Conservation (phyloP, 2,113 vertebrate species). For the Cettia cetti region DNA sequence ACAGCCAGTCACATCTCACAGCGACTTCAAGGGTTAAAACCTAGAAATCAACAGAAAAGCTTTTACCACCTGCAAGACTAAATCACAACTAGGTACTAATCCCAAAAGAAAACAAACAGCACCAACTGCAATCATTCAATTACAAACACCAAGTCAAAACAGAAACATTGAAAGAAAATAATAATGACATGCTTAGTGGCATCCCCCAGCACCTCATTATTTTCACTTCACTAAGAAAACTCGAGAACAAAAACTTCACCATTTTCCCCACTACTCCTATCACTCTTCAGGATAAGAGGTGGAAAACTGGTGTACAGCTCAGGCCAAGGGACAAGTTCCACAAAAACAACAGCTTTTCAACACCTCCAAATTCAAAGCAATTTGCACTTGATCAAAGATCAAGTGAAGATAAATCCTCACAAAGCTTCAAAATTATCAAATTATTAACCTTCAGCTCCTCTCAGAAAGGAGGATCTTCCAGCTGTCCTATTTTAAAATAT, state of each 20-base stretch:
- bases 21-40: background rate
- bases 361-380: background rate
- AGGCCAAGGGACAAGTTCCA: background rate
- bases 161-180: background rate
- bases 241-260: background rate
- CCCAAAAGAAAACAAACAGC: conserved; percentile 6
- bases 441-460: background rate
- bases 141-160: background rate
- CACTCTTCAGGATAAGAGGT: background rate
- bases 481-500: background rate
- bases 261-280: background rate
- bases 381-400: background rate
- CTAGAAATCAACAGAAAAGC: background rate
- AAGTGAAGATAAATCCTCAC: background rate
- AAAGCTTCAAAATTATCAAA: background rate
- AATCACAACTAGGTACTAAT: background rate
- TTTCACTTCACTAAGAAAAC: background rate
- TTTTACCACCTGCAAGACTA: background rate
- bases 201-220: background rate
- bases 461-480: background rate
- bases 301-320: background rate
- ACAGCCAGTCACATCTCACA: background rate
- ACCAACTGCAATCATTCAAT: background rate
- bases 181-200: background rate
- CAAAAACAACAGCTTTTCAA: background rate